Base-by-base conservation (phyloP, 2,888 invertebrate genomes). In the Philereme transversata region DNA sequence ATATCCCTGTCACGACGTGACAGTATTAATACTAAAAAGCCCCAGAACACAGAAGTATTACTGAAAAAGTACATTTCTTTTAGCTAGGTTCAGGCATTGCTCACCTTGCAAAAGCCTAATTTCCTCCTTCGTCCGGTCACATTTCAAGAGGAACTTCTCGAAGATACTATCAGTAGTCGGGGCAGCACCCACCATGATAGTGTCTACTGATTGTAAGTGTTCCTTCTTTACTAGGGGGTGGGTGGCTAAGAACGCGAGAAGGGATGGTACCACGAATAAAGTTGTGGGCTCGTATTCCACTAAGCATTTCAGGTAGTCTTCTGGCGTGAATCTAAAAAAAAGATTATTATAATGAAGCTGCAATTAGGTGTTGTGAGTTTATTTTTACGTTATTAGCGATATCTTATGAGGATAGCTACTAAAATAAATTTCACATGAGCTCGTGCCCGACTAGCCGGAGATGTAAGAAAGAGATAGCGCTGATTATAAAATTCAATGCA, bases 201-300 rank as follows among this genome's bases (percentile, higher is more conserved):
- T 90, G 58, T 93, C 93, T 0, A 97, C 87, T 0, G 93, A 93
- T 34, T 94, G 88, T 51, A 97, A 82, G 74, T 96, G 95, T 59
- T 95, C 94, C 67, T 93, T 93, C 52, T 93, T 94, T 5, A 97
- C 94, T 38, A 93, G 83, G 0, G 96, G 96, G 81, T 96, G 95
- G 11, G 95, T 94, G 0, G 95, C 95, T 60, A 97, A 81, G 83
- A 97, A 96, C 3, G 96, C 90, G 11, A 97, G 84, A 5, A 97
- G 87, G 0, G 97, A 97, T 0, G 97, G 97, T 2, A 97, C 97
- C 4, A 96, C 94, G 75, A 95, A 95, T 33, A 96, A 75, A 2
- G 93, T 90, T 0, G 93, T 93, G 0, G 96, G 95, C 75, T 93
- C 86, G 77, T 94, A 94, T 69, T 94, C 92, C 9, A 87, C 82